phyloP scores from a whole-genome alignment of 1,140 invertebrate genomes.

The Nylanderia fulva region DNA sequence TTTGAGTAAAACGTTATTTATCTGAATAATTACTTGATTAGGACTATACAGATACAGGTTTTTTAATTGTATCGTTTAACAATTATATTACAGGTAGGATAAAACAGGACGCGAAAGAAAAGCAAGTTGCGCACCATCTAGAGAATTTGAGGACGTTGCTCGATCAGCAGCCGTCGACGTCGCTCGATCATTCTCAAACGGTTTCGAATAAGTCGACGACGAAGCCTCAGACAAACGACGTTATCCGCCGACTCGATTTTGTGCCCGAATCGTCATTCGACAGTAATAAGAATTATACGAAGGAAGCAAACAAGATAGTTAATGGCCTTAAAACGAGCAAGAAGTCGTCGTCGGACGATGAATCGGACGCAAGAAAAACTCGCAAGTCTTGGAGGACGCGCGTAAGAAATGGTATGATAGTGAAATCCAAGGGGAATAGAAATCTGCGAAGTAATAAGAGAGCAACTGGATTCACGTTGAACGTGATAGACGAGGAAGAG shows the following conservation, averaged over 20 bases:
- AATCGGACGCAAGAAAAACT: constrained; percentile 55
- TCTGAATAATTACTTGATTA: background rate
- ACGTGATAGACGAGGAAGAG: constrained; percentile 26
- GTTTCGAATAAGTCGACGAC: constrained; percentile 32
- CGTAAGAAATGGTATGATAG: constrained; percentile 69
- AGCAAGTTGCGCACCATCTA: constrained; percentile 38
- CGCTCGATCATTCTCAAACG: constrained; percentile 51
- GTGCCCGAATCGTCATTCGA: constrained; percentile 75
- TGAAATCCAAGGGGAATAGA: constrained; percentile 66
- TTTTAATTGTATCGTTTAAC: background rate
- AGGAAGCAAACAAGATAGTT: constrained; percentile 73
- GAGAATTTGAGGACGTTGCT: background rate
- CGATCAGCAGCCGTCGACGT: constrained; percentile 71
- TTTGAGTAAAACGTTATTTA: background rate
- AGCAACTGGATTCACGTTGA: background rate
- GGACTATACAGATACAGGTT: background rate
- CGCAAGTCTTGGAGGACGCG: constrained; percentile 66
- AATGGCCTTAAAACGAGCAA: constrained; percentile 80
- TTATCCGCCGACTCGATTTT: constrained; percentile 68
- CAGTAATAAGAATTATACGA: constrained; percentile 83
- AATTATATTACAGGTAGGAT: constrained; percentile 74
- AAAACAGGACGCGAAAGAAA: constrained; percentile 63
- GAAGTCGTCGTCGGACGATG: constrained; percentile 71
- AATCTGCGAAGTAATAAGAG: constrained; percentile 60
- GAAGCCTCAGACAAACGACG: constrained; percentile 66